Conservation (phyloP, 2,888 invertebrate species). For the Cephus nigrinus region DNA sequence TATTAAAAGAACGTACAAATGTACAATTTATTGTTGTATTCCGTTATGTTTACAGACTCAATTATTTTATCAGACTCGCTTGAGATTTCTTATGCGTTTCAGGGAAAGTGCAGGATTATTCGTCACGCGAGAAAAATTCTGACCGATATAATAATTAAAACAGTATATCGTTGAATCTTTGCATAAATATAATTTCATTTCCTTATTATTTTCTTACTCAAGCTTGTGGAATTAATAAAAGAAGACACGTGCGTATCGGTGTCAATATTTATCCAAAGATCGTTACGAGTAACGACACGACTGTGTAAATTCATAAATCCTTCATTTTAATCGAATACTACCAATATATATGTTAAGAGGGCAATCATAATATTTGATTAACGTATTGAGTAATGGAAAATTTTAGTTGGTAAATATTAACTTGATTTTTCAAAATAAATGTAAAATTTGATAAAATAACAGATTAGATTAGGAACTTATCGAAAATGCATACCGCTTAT, state of each 20-base stretch:
- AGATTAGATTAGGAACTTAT: too few relatives aligned
- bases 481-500: not conserved
- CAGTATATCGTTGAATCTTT: not conserved
- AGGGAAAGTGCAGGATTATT: not conserved
- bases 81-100: not conserved
- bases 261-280: not conserved
- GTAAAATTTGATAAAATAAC: too few relatives aligned
- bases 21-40: not conserved
- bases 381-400: too few relatives aligned
- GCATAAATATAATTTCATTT: not conserved
- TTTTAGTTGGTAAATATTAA: not conserved
- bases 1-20: not conserved
- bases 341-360: not conserved
- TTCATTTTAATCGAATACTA: not conserved
- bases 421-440: too few relatives aligned
- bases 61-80: not conserved
- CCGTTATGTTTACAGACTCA: not conserved
- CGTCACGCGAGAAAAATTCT: slow-evolving; percentile 5
- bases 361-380: too few relatives aligned
- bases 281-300: not conserved
- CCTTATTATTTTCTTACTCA: not conserved
- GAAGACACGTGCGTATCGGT: not conserved
- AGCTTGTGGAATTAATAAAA: not conserved
- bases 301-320: not conserved
- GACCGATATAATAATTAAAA: not conserved